Conservation (phyloP, 2,888 invertebrate genomes). For the Punctoribates punctum region DNA sequence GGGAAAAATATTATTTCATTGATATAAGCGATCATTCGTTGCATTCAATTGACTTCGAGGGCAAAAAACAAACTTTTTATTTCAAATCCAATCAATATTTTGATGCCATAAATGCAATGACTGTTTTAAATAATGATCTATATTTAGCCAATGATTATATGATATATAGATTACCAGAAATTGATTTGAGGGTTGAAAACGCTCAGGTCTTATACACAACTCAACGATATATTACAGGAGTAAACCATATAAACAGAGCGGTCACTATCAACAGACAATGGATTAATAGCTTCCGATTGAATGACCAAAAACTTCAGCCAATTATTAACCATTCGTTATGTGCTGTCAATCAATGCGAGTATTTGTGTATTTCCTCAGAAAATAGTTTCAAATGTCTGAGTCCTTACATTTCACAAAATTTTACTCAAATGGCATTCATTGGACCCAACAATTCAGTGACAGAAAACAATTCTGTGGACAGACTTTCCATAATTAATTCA, state of each 20-base stretch:
- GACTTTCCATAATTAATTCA: too few species aligned
- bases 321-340: neutral
- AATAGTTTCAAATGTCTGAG: too few species aligned
- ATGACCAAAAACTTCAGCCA: neutral
- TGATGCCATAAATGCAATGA: neutral
- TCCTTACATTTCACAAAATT: too few species aligned
- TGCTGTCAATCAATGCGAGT: too few species aligned
- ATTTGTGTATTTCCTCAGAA: too few species aligned
- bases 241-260: neutral
- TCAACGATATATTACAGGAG: neutral
- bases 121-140: neutral
- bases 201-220: neutral
- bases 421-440: too few species aligned
- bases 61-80: neutral
- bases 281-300: neutral
- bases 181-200: neutral
- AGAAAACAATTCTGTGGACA: too few species aligned
- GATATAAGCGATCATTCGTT: neutral
- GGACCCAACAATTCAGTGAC: too few species aligned
- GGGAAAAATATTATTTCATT: conserved; percentile 3
- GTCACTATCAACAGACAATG: neutral
- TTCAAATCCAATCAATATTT: neutral
- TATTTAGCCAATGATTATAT: neutral
- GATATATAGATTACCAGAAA: neutral
- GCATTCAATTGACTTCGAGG: conserved; percentile 11